Evolutionary conservation across 1,140 invertebrate species (phyloP).

Genomic region (Bilobella aurantiaca): DNA sequence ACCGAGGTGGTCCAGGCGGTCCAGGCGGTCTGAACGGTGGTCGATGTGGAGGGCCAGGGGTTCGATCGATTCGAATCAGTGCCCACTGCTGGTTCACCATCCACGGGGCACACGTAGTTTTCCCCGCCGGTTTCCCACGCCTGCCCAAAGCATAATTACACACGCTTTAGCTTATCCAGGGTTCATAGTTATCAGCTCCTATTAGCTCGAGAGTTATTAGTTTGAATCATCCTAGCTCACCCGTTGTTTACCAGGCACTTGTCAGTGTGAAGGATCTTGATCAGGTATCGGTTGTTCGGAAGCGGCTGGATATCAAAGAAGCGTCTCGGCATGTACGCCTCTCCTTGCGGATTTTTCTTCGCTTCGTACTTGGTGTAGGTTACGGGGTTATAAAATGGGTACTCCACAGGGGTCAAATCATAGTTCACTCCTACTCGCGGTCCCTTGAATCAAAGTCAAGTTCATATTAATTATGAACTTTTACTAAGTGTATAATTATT

Average conservation of each 20-base stretch:
- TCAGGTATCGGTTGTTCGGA: conserved; percentile 3
- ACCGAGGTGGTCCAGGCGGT: too few relatives aligned
- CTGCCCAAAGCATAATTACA: background rate
- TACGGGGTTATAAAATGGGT: conserved; percentile 17
- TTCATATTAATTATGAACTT: background rate
- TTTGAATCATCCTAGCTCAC: conserved; percentile 1
- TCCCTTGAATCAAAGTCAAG: conserved; percentile 6
- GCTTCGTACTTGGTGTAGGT: conserved; percentile 13
- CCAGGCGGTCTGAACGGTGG: too few relatives aligned
- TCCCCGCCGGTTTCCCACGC: conserved; percentile 11
- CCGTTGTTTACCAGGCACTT: conserved; percentile 21
- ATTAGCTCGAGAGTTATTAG: too few relatives aligned
- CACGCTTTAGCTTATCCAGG: background rate
- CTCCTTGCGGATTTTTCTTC: conserved; percentile 10
- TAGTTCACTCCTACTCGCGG: conserved; percentile 18
- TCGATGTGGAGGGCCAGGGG: too few relatives aligned
- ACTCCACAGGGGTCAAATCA: conserved; percentile 9
- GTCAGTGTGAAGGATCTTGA: conserved; percentile 18
- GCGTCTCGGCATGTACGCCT: conserved; percentile 15
- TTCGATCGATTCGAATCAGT: conserved; percentile 10
- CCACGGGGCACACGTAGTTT: conserved; percentile 18
- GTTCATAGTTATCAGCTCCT: too few relatives aligned
- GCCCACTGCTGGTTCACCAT: conserved; percentile 15
- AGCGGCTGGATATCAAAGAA: conserved; percentile 17
- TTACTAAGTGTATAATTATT: too few relatives aligned